Evolutionary conservation across 2,113 vertebrate species (phyloP).

Genomic region (Lasiurus borealis): DNA sequence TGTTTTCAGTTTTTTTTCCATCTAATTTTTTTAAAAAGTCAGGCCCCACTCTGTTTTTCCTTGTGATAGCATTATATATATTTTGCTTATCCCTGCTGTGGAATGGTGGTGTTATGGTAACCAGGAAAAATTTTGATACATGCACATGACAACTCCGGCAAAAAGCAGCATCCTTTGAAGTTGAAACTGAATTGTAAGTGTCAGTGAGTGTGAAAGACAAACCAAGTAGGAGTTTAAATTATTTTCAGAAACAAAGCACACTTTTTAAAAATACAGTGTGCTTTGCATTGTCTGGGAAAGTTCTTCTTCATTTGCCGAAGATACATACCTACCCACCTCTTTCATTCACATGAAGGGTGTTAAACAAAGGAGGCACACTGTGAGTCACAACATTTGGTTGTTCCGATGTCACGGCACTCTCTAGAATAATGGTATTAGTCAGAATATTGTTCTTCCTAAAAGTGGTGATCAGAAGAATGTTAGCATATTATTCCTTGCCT

Average conservation of each 20-base stretch:
- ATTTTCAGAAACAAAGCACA: slow-evolving; percentile 57
- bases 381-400: slow-evolving; percentile 62
- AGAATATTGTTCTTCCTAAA: background rate
- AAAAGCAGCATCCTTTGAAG: slow-evolving; percentile 47
- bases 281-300: slow-evolving; percentile 32
- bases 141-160: background rate
- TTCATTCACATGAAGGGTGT: slow-evolving; percentile 40
- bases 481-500: background rate
- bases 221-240: slow-evolving; percentile 61
- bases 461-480: background rate
- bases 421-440: slow-evolving; percentile 22
- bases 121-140: background rate
- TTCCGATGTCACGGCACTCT: background rate
- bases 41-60: background rate
- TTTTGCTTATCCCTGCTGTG: background rate
- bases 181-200: slow-evolving; percentile 62
- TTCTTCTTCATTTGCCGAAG: slow-evolving; percentile 60
- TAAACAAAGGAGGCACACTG: slow-evolving; percentile 29
- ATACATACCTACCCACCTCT: slow-evolving; percentile 55
- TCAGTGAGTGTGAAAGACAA: slow-evolving; percentile 18
- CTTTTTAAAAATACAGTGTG: background rate
- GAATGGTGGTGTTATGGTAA: background rate
- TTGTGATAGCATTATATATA: background rate
- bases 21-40: background rate
- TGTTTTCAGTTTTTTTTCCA: background rate